Base-by-base conservation (phyloP, 1,140 invertebrate genomes). In the Plodia interpunctella region DNA sequence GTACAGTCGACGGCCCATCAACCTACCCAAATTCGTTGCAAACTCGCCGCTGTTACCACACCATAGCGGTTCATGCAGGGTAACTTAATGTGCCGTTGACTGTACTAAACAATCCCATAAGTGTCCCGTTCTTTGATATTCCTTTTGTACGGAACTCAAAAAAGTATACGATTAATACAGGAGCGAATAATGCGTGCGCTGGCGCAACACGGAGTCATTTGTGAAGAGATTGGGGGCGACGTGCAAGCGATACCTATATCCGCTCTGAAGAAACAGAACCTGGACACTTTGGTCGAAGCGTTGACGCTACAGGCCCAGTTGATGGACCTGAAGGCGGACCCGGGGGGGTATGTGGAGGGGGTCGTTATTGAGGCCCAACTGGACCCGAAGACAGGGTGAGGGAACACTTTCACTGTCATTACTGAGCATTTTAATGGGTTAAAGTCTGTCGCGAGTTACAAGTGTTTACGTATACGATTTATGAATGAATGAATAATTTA, bases 221-320 rank as follows among this genome's bases (percentile, higher is more conserved):
- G 97, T 8, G 98, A 99, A 90, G 94, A 94, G 32, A 80, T 94
- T 60, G 98, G 98, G 0, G 98, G 99, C 0, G 97, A 99, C 65
- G 91, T 98, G 4, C 98, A 99, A 89, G 93, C 94, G 30, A 93
- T 99, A 57, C 93, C 94, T 18, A 95, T 99, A 64, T 99, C 98
- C 0, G 99, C 99, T 0, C 90, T 98, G 0, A 93, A 95, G 80
- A 93, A 93, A 56, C 94, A 92, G 1, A 97, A 98, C 83, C 79
- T 99, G n/a, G 87, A 94, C 61, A 77, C 91, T 0, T 88, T 99
- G 11, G 92, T 96, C 30, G 98, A 99, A 75, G 94, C 97, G 0
- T 93, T 99, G 57, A 90, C 94, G 13, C 78, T 94, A 8, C 95
- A 98, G 84, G 96, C 98, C 0, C 98, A 99, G 82, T 66, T 99